Evolutionary conservation across 1,140 invertebrate genomes (phyloP).

Genomic region (Cotesia vestalis): DNA sequence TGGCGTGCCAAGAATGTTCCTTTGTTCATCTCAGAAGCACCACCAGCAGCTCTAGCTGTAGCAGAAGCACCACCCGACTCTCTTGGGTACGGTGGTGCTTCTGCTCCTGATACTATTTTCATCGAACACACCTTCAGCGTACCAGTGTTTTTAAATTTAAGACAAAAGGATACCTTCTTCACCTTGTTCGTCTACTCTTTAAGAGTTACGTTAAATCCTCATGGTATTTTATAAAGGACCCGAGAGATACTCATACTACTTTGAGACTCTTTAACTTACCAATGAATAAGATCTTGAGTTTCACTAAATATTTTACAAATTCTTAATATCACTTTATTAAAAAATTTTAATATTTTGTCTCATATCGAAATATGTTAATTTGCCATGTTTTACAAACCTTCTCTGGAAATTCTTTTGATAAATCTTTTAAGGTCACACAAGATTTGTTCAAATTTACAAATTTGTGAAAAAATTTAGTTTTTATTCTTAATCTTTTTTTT

Average conservation of each 20-base stretch:
- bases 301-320: conserved; percentile 18
- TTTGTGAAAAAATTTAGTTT: too few relatives aligned
- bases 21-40: conserved; percentile 43
- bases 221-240: conserved; percentile 38
- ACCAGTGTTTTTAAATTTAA: conserved; percentile 44
- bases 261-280: conserved; percentile 16
- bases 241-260: conserved; percentile 9
- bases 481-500: too few relatives aligned
- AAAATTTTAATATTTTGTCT: not conserved
- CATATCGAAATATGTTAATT: not conserved
- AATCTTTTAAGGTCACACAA: too few relatives aligned
- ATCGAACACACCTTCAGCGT: conserved; percentile 44
- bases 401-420: too few relatives aligned
- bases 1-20: conserved; percentile 46
- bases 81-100: conserved; percentile 30
- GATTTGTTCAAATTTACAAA: too few relatives aligned
- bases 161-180: conserved; percentile 43
- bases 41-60: not conserved
- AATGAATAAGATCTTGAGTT: conserved; percentile 7
- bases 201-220: conserved; percentile 34
- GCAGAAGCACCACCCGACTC: conserved; percentile 25
- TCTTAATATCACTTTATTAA: conserved; percentile 22
- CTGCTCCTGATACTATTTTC: conserved; percentile 4
- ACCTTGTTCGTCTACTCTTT: conserved; percentile 2
- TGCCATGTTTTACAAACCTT: not conserved